Percentiles rank a stretch among this genome's conserved stretches.
Conservation (phyloP, 1,140 invertebrate genomes). For the Eriosoma lanigerum region DNA sequence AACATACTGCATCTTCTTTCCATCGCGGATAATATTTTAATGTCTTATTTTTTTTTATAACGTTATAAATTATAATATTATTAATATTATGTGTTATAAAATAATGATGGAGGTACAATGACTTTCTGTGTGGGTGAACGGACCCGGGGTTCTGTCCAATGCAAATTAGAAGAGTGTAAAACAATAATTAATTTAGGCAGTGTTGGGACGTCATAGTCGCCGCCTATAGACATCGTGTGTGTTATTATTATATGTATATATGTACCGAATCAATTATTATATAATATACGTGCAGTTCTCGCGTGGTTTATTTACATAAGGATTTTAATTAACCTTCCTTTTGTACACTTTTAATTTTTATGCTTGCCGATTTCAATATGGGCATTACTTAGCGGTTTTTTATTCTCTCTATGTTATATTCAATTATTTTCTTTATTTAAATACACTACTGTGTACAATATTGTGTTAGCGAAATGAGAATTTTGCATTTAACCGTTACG, state of each 20-base stretch:
- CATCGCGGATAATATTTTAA: no score
- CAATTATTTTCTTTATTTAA: no score
- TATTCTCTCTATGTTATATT: no score
- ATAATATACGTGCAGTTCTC: not conserved
- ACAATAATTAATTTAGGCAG: constrained; percentile 26
- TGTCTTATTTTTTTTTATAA: no score
- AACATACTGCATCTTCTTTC: no score
- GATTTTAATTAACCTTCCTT: constrained; percentile 23
- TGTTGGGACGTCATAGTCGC: not conserved
- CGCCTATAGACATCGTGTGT: no score
- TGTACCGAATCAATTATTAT: constrained; percentile 24
- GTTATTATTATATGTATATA: not conserved
- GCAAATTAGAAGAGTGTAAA: constrained; percentile 21
- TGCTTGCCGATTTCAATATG: not conserved
- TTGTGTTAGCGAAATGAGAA: not conserved
- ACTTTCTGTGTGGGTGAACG: constrained; percentile 38
- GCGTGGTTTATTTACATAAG: not conserved
- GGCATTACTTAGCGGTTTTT: not conserved
- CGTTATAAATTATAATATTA: not conserved
- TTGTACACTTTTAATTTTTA: not conserved
- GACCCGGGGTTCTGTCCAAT: not conserved
- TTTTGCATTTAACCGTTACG: not conserved
- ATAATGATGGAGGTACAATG: constrained; percentile 15
- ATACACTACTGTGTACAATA: not conserved
- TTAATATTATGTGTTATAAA: no score